These are phyloP conservation scores for Crossocerus cetratus DNA, from an alignment of 2,888 invertebrate species.

Conservation along the genomic window DNA sequence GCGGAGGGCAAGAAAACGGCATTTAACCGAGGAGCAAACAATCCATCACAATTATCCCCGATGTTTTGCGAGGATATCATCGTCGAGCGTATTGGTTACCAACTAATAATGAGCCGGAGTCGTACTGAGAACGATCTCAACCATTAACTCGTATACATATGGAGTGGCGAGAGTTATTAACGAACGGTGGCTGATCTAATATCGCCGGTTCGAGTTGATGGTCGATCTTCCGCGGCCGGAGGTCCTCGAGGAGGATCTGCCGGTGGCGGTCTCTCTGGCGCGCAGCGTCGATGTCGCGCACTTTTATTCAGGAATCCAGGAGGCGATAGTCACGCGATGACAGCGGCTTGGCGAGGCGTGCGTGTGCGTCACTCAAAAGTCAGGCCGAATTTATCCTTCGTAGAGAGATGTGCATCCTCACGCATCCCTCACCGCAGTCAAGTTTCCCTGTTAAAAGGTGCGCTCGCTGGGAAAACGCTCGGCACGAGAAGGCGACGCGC, in stretches of 20 bases:
- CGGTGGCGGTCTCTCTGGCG: neutral
- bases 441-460: too few relatives aligned
- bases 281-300: neutral
- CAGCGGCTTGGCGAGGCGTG: slow-evolving; percentile 56
- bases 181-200: too few relatives aligned
- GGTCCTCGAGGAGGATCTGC: too few relatives aligned
- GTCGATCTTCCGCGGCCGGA: too few relatives aligned
- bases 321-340: slow-evolving; percentile 63
- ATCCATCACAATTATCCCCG: slow-evolving; percentile 43
- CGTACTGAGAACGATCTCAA: slow-evolving; percentile 32
- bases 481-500: slow-evolving; percentile 9
- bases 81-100: slow-evolving; percentile 33
- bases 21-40: slow-evolving; percentile 23
- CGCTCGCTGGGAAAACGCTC: neutral
- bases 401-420: slow-evolving; percentile 60
- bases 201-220: too few relatives aligned
- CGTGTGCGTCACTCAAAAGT: slow-evolving; percentile 71
- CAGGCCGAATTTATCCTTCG: slow-evolving; percentile 60
- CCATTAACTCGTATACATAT: slow-evolving; percentile 45
- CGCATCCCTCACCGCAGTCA: slow-evolving; percentile 35
- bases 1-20: slow-evolving; percentile 10
- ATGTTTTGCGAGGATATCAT: slow-evolving; percentile 44
- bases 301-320: slow-evolving; percentile 13
- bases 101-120: slow-evolving; percentile 54
- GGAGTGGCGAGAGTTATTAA: slow-evolving; percentile 24